Base-by-base conservation (phyloP, 2,888 invertebrate species). In the Lasioglossum lativentre region DNA sequence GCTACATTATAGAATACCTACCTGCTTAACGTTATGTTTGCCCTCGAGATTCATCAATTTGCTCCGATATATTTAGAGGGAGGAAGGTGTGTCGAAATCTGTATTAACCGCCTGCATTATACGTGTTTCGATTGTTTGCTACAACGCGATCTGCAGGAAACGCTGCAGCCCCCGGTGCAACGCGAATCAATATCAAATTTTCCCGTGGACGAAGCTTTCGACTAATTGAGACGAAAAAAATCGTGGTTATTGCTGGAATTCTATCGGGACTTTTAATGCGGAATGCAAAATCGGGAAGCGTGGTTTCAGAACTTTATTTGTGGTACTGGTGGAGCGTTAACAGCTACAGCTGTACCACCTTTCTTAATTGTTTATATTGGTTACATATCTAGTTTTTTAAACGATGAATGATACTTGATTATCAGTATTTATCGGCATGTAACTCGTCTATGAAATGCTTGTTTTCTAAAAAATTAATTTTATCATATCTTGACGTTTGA, bases 1-100 rank as follows among this genome's bases (percentile, higher is more conserved):
- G 84, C 63, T 83, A 78, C 71, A 52, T 45, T 63, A 71, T 66
- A 71, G 75, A 75, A 75, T 83, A 59, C 74, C 78, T 83, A 47
- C 59, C 78, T 78, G 75, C 34, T 72, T 63, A 38, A 34, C 42
- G 52, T 78, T 75, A 52, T 83, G 71, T 78, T 47, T 66, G 47
- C 47, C 59, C 76, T 59, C n/a, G 30, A 72, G 56, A 30, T 27
- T 47, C 23, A 38, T 68, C 38, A 42, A 75, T 56, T 78, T 12
- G 56, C 14, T 73, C 40, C 16, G 40, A 40, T 70, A 40, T 70
- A 70, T 70, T 70, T 70, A 40, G 40, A 70, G 70, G n/a, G n/a
- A 40, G 70, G 38, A n/a, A 70, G 40, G 70, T 14, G 70, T 4
- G n/a, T 70, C 38, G 70, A 70, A 12, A 40, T 12, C n/a, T 14